These are phyloP conservation scores for Parotocinclus haroldoi DNA, from an alignment of 2,797 vertebrate genomes.

Conservation along the genomic window DNA sequence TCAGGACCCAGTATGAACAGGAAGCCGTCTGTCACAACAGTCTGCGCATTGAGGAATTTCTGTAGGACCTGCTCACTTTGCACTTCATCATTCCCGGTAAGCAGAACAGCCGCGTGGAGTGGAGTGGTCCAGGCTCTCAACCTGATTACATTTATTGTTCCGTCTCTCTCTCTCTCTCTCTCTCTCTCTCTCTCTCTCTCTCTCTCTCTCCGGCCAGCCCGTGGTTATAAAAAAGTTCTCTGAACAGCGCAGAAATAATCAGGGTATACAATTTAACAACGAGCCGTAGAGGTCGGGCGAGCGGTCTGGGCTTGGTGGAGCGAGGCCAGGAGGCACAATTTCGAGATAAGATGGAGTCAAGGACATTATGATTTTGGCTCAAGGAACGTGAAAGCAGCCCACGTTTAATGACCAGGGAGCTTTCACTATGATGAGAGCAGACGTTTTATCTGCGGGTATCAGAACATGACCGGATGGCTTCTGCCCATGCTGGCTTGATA, in stretches of 20 bases:
- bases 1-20: slow-evolving; percentile 50
- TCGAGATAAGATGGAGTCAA: slow-evolving; percentile 37
- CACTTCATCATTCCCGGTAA: slow-evolving; percentile 52
- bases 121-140: slow-evolving; percentile 49
- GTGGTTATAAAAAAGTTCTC: slow-evolving; percentile 31
- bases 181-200: no score
- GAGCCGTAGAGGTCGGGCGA: slow-evolving; percentile 28
- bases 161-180: background rate
- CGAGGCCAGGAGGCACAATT: slow-evolving; percentile 22
- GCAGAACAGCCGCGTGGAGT: slow-evolving; percentile 37
- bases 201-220: slow-evolving; percentile 8
- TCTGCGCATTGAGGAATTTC: slow-evolving; percentile 46
- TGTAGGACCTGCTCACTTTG: slow-evolving; percentile 51
- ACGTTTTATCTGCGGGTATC: slow-evolving; percentile 42
- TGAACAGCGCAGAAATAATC: slow-evolving; percentile 40
- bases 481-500: slow-evolving; percentile 21
- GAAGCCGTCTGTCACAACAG: slow-evolving; percentile 48
- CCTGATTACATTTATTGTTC: slow-evolving; percentile 60
- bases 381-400: slow-evolving; percentile 6
- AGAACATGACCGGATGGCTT: slow-evolving; percentile 21
- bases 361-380: slow-evolving; percentile 16
- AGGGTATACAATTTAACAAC: slow-evolving; percentile 25
- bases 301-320: slow-evolving; percentile 10
- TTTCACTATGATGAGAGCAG: slow-evolving; percentile 31
- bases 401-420: slow-evolving; percentile 34